Conservation (phyloP, 1,140 invertebrate genomes). For the Tetramorium simillimum region DNA sequence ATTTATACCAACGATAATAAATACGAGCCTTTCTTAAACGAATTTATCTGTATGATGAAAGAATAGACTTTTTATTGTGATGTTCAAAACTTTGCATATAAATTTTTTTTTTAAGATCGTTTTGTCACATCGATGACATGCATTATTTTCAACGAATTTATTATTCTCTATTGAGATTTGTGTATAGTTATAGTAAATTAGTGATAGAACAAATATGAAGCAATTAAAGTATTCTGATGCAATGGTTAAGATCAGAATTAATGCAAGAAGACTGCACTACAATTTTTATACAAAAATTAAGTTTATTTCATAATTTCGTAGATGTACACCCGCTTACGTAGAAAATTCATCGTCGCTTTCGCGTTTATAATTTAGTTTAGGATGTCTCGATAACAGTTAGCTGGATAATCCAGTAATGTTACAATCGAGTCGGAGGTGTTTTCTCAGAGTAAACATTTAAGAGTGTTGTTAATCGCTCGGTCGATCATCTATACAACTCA, state of each 20-base stretch:
- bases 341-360: conserved; percentile 80
- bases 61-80: not conserved
- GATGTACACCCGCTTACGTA: conserved; percentile 83
- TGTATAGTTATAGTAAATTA: not conserved
- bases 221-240: not conserved
- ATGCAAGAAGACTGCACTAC: conserved; percentile 14
- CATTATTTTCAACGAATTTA: not conserved
- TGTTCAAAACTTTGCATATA: not conserved
- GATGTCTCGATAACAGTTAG: conserved; percentile 75
- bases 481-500: conserved; percentile 74
- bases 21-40: not conserved
- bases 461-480: conserved; percentile 72
- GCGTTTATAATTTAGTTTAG: conserved; percentile 76
- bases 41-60: conserved; percentile 14
- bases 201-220: not conserved
- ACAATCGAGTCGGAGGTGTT: conserved; percentile 68
- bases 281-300: conserved; percentile 83
- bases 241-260: not conserved
- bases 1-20: not conserved
- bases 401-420: conserved; percentile 75
- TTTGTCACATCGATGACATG: not conserved
- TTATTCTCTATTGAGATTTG: not conserved
- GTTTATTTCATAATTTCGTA: conserved; percentile 84
- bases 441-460: conserved; percentile 72
- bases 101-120: not conserved